Evolutionary conservation across 2,113 vertebrate genomes (phyloP).

Genomic region (Stigmatopora nigra): DNA sequence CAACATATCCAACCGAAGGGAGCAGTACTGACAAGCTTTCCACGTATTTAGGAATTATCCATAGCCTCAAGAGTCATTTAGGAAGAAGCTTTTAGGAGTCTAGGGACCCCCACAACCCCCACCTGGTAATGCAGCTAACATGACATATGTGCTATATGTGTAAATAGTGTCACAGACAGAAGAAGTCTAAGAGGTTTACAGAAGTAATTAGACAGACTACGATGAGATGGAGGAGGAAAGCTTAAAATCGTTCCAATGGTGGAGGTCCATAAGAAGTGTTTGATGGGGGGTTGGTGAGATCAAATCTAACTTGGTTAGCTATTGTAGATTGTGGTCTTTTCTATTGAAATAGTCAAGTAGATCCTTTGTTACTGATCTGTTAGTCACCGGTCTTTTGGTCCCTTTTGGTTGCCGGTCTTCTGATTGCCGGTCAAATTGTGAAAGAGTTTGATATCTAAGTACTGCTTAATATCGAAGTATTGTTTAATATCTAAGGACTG

Average conservation of each 20-base stretch:
- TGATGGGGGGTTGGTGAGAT: conserved; percentile 18
- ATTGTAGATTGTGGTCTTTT: background rate
- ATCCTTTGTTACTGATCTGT: no score
- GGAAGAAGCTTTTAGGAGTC: conserved; percentile 16
- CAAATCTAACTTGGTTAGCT: background rate
- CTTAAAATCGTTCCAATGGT: conserved; percentile 20
- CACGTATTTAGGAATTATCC: background rate
- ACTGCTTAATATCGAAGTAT: no score
- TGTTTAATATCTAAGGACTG: no score
- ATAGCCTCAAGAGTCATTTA: background rate
- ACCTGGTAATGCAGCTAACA: conserved; percentile 11
- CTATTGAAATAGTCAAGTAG: background rate
- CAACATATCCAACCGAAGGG: background rate
- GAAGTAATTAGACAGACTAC: conserved; percentile 42
- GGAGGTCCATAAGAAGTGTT: conserved; percentile 30
- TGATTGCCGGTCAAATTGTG: no score
- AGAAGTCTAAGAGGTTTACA: conserved; percentile 35
- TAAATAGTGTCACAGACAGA: conserved; percentile 9
- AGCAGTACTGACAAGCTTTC: background rate
- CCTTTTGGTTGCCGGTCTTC: no score
- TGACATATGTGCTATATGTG: conserved; percentile 14
- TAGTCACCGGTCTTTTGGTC: no score
- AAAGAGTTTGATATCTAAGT: no score
- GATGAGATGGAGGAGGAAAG: conserved; percentile 20
- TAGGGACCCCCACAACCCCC: conserved; percentile 11